Evolutionary conservation across 2,888 invertebrate genomes (phyloP).

Genomic region (Macrostomum cliftonense): DNA sequence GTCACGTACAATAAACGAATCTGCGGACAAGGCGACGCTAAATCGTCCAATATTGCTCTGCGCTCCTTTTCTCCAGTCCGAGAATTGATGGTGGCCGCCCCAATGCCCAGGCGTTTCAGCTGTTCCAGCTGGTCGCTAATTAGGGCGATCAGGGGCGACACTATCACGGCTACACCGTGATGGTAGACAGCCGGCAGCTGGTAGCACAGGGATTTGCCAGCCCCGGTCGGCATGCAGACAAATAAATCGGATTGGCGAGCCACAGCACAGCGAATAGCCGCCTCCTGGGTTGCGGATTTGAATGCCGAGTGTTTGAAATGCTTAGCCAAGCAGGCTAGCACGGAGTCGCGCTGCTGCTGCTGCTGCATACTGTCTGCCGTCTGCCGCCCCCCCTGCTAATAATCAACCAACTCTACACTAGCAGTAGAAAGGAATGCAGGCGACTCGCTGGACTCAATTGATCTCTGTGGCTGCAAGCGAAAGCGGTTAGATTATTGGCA

Average conservation of each 20-base stretch:
- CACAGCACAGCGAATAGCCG: no score
- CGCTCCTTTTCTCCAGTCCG: constrained; percentile 61
- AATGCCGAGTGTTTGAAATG: no score
- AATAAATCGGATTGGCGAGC: constrained; percentile 58
- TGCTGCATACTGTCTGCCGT: no score
- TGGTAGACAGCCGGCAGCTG: constrained; percentile 74
- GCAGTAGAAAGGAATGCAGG: no score
- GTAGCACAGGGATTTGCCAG: constrained; percentile 85
- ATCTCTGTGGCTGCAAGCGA: no score
- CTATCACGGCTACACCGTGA: constrained; percentile 61
- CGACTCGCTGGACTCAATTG: no score
- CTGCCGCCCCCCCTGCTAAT: no score
- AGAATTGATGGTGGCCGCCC: constrained; percentile 74
- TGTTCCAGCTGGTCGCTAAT: constrained; percentile 86
- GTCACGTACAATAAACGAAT: constrained; percentile 71
- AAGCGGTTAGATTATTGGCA: no score
- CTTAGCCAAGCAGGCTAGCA: no score
- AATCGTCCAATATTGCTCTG: constrained; percentile 43
- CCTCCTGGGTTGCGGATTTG: no score
- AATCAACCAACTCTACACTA: no score
- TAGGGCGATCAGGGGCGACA: constrained; percentile 81
- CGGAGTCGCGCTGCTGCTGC: no score
- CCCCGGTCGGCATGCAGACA: constrained; percentile 91
- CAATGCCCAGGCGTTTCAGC: constrained; percentile 54
- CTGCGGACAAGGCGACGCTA: constrained; percentile 43